Conservation (phyloP, 2,113 vertebrate species). For the Rhagologus leucostigma region DNA sequence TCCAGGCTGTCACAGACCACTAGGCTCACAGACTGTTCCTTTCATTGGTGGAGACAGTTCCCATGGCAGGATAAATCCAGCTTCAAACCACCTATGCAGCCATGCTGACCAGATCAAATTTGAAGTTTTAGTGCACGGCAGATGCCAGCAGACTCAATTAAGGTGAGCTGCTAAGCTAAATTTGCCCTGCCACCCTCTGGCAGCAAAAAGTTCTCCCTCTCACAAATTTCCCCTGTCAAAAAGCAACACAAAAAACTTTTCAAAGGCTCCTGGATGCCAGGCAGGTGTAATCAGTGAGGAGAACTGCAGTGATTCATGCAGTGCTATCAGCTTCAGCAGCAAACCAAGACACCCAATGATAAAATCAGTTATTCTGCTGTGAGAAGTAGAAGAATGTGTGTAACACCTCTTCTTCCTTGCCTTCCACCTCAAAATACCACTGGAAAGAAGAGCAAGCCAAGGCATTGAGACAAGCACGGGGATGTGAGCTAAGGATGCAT, state of each 20-base stretch:
- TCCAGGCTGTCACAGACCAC: conserved; percentile 51
- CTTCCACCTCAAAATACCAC: background rate
- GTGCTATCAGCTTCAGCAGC: background rate
- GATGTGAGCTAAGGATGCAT: background rate
- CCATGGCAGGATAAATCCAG: conserved; percentile 50
- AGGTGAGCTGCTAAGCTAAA: background rate
- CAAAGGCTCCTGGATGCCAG: background rate
- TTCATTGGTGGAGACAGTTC: conserved; percentile 62
- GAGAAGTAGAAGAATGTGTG: background rate
- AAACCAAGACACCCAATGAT: background rate
- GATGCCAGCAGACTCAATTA: conserved; percentile 45
- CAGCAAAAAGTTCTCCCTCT: background rate
- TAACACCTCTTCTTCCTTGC: background rate
- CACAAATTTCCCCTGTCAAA: background rate
- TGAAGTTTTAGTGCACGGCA: conserved; percentile 41
- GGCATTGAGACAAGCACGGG: background rate
- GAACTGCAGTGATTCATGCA: background rate
- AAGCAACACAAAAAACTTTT: conserved; percentile 3
- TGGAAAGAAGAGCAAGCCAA: background rate
- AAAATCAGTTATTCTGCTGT: background rate
- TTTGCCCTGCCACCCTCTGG: background rate
- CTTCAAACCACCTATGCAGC: conserved; percentile 59
- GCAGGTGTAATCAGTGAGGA: background rate
- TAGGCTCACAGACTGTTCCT: conserved; percentile 2
- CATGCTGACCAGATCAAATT: conserved; percentile 52